These are phyloP conservation scores for Tyrannus savana DNA, from an alignment of 2,113 vertebrate species.

Conservation along the genomic window DNA sequence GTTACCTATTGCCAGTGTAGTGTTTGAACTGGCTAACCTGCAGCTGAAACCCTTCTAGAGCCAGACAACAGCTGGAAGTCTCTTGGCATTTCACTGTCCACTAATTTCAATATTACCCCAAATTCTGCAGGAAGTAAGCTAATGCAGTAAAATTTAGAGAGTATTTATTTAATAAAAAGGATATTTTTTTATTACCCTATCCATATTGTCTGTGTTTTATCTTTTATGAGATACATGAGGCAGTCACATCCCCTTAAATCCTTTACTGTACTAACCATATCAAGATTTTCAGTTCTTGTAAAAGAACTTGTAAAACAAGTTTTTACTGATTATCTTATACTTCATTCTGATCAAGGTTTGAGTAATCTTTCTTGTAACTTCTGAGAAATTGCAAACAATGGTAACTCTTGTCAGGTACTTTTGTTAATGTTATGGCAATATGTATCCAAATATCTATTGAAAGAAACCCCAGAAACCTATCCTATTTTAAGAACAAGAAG, in stretches of 20 bases:
- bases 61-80: neutral
- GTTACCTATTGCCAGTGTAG: neutral
- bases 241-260: neutral
- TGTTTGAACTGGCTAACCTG: neutral
- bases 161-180: neutral
- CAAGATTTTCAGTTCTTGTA: neutral
- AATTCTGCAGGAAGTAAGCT: neutral
- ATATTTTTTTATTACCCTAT: neutral
- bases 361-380: neutral
- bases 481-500: neutral
- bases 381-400: neutral
- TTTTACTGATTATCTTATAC: neutral
- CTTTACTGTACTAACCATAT: neutral
- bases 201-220: neutral
- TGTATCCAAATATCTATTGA: neutral
- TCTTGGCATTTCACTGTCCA: neutral
- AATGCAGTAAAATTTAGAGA: neutral
- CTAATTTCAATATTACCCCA: neutral
- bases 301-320: neutral
- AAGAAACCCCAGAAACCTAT: neutral
- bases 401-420: neutral
- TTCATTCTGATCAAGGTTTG: neutral
- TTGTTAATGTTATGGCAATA: neutral
- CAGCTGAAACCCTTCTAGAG: neutral
- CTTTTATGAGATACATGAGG: neutral